phyloP scores from a whole-genome alignment of 1,140 invertebrate species.

The Brachystomella parvula region DNA sequence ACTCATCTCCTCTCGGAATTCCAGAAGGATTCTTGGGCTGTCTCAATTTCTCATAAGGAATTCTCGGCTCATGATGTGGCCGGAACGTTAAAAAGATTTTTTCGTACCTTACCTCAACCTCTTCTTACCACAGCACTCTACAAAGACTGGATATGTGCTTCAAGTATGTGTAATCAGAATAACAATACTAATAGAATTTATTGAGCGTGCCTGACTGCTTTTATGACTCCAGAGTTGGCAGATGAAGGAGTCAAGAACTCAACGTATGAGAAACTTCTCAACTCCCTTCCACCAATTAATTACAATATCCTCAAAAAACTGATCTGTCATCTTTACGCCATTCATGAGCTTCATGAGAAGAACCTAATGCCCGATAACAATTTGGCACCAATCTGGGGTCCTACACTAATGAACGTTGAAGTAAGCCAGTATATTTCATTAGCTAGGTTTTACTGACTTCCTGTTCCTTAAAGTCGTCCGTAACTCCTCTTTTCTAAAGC shows the following conservation, averaged over 20 bases:
- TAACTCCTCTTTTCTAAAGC: too few relatives aligned
- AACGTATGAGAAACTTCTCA: constrained; percentile 47
- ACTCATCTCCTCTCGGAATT: constrained; percentile 64
- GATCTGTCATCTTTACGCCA: constrained; percentile 67
- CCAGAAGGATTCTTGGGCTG: constrained; percentile 68
- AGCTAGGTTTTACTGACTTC: too few relatives aligned
- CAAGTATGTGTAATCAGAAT: constrained; percentile 1
- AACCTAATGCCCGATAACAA: constrained; percentile 74
- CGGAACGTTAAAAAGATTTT: constrained; percentile 71
- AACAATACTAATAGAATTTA: background rate
- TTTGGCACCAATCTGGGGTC: constrained; percentile 74
- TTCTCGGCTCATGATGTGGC: constrained; percentile 79
- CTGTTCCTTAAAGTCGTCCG: too few relatives aligned
- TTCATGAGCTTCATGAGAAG: constrained; percentile 60
- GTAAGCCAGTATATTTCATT: constrained; percentile 42
- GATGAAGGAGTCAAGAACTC: constrained; percentile 8
- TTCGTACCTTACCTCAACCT: constrained; percentile 67
- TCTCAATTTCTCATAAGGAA: constrained; percentile 62
- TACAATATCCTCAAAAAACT: constrained; percentile 64
- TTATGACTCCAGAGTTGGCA: background rate
- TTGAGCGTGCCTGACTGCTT: background rate
- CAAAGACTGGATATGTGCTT: constrained; percentile 46
- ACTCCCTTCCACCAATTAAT: constrained; percentile 57
- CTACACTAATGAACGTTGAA: constrained; percentile 66
- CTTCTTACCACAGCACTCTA: constrained; percentile 54